Evolutionary conservation across 2,888 invertebrate genomes (phyloP), one percentile per base, ranked within the genome.

Genomic region (Helobdella robusta): DNA sequence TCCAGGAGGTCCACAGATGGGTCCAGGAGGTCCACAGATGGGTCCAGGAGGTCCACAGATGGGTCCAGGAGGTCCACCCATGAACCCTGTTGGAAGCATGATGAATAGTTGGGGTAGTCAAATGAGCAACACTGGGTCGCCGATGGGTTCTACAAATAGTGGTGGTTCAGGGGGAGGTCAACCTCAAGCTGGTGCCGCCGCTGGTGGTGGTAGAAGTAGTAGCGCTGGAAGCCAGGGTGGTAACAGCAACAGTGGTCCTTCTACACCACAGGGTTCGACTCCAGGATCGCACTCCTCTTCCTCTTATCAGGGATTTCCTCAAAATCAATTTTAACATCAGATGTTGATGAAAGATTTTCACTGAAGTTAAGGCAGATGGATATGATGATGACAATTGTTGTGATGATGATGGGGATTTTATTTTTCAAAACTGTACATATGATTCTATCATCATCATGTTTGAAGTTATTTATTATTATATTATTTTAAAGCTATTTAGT

Each of bases 211-310:
- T 23, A 62, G 62, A 20, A 62, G 50, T 34, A 59, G 59, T 34
- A 36, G 34, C 11, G 36, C 8, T 3, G 36, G 59, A 20, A 35
- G 34, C 35, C 35, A 36, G 36, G 59, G 59, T 36, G 36, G 36
- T n/a, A 59, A 36, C 59, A 59, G 59, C 59, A 34, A 59, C 36
- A 62, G 62, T n/a, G 62, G 62, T 3, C 62, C 62, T n/a, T 44
- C 62, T 8, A 62, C 62, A 3, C 62, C 62, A 11, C 62, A 62
- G 30, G 62, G 46, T 23, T 62, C 62, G 15, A 62, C 62, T 32
- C 62, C 62, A 28, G 62, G 62, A 30, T 62, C 62, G 6, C 46
- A 44, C 3, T 48, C 62, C 1, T 62, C 62, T 28, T 62, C 62
- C 30, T 62, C 62, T 15, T 62, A 48, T 50, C 62, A 62, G 11